phyloP scores from a whole-genome alignment of 2,888 invertebrate genomes.

The Noctua comes region DNA sequence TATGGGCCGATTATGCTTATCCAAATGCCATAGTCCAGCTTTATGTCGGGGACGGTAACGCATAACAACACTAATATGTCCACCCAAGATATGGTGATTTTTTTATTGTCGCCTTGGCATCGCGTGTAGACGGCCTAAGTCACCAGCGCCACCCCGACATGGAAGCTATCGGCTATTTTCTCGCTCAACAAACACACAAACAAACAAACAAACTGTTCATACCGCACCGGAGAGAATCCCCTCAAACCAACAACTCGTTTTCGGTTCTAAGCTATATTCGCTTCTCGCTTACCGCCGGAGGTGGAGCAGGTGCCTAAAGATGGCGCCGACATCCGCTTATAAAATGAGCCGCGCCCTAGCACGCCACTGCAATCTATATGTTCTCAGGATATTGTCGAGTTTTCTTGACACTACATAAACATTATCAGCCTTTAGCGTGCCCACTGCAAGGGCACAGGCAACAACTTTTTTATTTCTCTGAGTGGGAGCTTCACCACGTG shows the following conservation, averaged over 20 bases:
- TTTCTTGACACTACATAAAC: background rate
- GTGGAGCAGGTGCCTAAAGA: slow-evolving; percentile 14
- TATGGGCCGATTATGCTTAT: too few relatives aligned
- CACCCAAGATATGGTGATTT: too few relatives aligned
- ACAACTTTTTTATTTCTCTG: background rate
- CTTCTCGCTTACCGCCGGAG: background rate
- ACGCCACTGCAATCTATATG: slow-evolving; percentile 3
- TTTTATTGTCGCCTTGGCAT: background rate
- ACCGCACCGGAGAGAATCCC: background rate
- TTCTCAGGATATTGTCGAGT: background rate
- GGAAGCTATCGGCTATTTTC: background rate
- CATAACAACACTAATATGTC: too few relatives aligned
- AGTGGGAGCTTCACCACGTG: too few relatives aligned
- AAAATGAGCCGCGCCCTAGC: slow-evolving; percentile 43
- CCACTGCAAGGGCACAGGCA: background rate
- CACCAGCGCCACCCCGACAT: background rate
- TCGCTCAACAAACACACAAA: too few relatives aligned
- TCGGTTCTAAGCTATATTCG: background rate
- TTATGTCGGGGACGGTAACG: too few relatives aligned
- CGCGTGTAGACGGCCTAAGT: background rate
- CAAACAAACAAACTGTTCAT: too few relatives aligned
- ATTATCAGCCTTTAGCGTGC: background rate
- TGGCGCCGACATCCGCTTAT: slow-evolving; percentile 46
- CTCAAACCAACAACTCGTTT: background rate
- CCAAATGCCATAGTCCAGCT: too few relatives aligned